phyloP scores from a whole-genome alignment of 2,797 vertebrate genomes.

The Glyptemys insculpta region DNA sequence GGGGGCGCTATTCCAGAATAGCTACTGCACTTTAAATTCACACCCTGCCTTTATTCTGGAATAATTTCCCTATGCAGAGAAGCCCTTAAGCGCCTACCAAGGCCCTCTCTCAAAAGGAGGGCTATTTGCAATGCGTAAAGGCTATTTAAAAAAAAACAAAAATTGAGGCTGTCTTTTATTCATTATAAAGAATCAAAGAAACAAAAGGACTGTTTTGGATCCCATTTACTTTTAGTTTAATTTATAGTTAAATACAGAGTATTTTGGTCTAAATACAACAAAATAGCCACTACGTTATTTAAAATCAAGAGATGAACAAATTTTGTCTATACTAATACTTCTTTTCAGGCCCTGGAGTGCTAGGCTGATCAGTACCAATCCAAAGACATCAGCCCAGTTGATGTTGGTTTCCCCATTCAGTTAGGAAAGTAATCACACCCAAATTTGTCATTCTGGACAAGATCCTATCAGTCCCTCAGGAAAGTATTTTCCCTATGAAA shows the following conservation, averaged over 20 bases:
- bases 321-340: background rate
- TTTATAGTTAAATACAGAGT: too few species aligned
- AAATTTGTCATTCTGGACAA: background rate
- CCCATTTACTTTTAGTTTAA: too few species aligned
- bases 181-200: too few species aligned
- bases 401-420: background rate
- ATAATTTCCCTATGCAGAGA: background rate
- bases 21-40: background rate
- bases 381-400: background rate
- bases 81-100: background rate
- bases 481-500: background rate
- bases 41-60: background rate
- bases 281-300: background rate
- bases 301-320: background rate
- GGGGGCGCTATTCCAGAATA: background rate
- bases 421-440: background rate
- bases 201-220: too few species aligned
- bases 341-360: background rate
- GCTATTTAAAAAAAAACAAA: too few species aligned
- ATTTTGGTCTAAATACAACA: too few species aligned
- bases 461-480: background rate
- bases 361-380: background rate
- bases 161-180: too few species aligned
- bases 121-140: background rate
- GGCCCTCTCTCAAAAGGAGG: background rate